Base-by-base conservation (phyloP, 1,140 invertebrate genomes). In the Tetragnatha versicolor region DNA sequence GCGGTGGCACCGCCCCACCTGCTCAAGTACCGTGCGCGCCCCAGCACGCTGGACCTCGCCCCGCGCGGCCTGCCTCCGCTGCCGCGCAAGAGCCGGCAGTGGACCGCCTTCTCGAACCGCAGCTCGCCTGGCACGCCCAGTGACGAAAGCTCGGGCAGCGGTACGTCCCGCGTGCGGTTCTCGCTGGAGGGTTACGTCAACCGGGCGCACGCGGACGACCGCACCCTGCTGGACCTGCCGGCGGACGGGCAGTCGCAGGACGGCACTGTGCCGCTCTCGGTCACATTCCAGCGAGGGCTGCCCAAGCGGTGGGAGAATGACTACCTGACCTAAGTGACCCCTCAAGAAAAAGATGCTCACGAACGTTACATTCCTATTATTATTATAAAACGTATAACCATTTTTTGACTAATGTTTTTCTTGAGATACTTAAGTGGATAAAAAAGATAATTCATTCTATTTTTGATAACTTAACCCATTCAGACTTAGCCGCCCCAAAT, bases 141-240 rank as follows among this genome's bases (percentile, higher is more conserved):
- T 2, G 93, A 94, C 81, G 93, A 92, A 81, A 83, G 69, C 25
- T 75, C 79, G 20, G 66, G 69, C 3, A 70, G 93, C 17, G 22
- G 73, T n/a, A 93, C 92, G 80, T 94, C 93, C 2, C 87, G 93
- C 6, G 93, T 94, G 2, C 87, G 93, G 1, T 95, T 95, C 27
- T 63, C 65, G 85, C 75, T 73, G 12, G 61, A 94, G 93, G 85
- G 51, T 68, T 65, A 63, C 58, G 39, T 69, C n/a, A 81, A 63
- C n/a, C 35, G 70, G 2, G 72, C 55, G 22, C 73, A 75, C 17
- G 70, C 77, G 42, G 65, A 65, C 20, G 84, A 78, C 37, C 86
- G 88, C 76, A 89, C 88, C 3, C 80, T 91, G 27, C 83, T 91
- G 20, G 90, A 91, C 82, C 87, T 90, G 79, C 89, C 90, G 12